A percentile compares a stretch with the other conserved stretches of the same genome.
These are phyloP conservation scores for Hetaerina titia DNA, from an alignment of 2,888 invertebrate species.

Conservation along the genomic window DNA sequence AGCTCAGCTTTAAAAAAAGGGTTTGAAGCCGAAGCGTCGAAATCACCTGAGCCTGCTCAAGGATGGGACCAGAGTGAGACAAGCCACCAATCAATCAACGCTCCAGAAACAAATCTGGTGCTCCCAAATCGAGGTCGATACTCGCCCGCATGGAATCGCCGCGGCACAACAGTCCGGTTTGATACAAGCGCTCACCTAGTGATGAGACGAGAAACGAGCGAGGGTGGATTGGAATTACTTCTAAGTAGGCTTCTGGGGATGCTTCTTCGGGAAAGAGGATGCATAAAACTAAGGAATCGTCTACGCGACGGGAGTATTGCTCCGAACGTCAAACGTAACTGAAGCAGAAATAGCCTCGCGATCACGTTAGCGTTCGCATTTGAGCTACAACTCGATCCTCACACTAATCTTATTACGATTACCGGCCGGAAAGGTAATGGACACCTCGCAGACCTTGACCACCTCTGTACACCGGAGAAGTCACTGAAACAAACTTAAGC, in stretches of 20 bases:
- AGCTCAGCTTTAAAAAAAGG: background rate
- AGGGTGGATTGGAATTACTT: background rate
- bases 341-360: background rate
- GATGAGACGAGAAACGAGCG: background rate
- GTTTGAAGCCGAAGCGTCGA: background rate
- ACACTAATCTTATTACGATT: background rate
- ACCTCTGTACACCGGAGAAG: background rate
- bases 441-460: background rate
- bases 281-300: background rate
- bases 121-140: background rate
- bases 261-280: background rate
- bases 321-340: background rate
- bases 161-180: background rate
- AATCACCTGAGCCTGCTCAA: background rate
- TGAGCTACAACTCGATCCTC: background rate
- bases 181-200: background rate
- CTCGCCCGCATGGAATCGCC: background rate
- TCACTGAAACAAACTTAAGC: background rate
- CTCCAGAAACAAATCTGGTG: background rate
- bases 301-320: background rate
- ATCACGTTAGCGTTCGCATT: background rate
- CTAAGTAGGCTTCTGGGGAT: too few relatives aligned
- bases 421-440: background rate
- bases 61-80: background rate
- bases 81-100: background rate